phyloP scores from a whole-genome alignment of 2,888 invertebrate genomes.

The Pediacus dermestoides region DNA sequence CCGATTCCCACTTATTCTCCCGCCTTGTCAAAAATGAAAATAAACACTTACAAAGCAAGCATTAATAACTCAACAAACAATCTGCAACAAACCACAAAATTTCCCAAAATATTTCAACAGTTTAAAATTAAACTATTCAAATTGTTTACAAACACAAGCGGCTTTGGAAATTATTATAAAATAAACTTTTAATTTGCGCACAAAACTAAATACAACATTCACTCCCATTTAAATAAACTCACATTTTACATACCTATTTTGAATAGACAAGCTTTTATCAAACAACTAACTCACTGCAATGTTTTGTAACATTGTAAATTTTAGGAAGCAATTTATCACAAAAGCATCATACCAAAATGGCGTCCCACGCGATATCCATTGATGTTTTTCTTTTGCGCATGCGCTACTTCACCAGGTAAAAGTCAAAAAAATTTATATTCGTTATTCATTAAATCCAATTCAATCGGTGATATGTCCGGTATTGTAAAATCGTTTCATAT shows the following conservation, averaged over 20 bases:
- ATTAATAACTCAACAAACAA: too few relatives aligned
- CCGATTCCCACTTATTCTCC: conserved; percentile 37
- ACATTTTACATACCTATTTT: too few relatives aligned
- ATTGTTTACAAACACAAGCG: conserved; percentile 34
- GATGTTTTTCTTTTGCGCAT: conserved; percentile 36
- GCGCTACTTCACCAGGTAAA: conserved; percentile 17
- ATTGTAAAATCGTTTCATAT: too few relatives aligned
- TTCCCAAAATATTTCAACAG: conserved; percentile 4
- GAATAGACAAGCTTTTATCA: conserved; percentile 17
- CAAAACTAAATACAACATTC: too few relatives aligned
- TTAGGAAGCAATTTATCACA: conserved; percentile 35
- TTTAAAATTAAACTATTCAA: conserved; percentile 6
- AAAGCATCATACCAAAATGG: conserved; percentile 48
- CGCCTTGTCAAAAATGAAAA: conserved; percentile 42
- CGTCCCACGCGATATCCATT: conserved; percentile 48
- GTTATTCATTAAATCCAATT: too few relatives aligned
- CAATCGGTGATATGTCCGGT: too few relatives aligned
- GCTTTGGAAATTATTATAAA: conserved; percentile 24
- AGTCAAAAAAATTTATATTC: background rate
- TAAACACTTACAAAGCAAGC: too few relatives aligned
- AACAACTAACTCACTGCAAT: conserved; percentile 20
- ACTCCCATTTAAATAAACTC: too few relatives aligned
- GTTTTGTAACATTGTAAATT: conserved; percentile 17
- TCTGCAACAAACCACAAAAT: conserved; percentile 1
- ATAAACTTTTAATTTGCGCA: too few relatives aligned